Conservation (phyloP, 2,797 vertebrate species). For the Mionectes olivaceus region DNA sequence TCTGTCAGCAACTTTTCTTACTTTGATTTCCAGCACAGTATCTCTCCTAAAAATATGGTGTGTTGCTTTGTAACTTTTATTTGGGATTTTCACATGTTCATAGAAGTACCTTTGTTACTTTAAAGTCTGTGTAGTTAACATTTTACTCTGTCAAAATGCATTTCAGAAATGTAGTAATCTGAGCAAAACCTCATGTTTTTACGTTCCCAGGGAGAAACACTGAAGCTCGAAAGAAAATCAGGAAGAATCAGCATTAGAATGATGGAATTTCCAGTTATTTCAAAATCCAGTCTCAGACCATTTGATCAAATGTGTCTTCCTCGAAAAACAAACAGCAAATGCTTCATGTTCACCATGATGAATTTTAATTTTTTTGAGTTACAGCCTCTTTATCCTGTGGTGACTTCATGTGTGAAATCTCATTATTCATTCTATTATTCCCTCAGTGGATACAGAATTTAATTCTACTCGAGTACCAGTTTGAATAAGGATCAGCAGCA, state of each 20-base stretch:
- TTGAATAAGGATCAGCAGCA: slow-evolving; percentile 29
- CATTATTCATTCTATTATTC: slow-evolving; percentile 27
- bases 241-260: neutral
- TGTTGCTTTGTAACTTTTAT: neutral
- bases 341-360: neutral
- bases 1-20: neutral
- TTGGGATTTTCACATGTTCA: neutral
- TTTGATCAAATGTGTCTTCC: neutral
- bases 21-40: neutral
- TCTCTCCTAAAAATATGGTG: neutral
- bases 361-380: neutral
- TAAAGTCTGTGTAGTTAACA: neutral
- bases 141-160: neutral
- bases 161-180: neutral
- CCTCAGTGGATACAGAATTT: slow-evolving; percentile 14
- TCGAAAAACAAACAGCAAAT: neutral
- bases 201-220: neutral
- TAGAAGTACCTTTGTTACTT: neutral
- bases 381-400: neutral
- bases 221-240: neutral
- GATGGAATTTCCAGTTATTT: neutral
- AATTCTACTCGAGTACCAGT: slow-evolving; percentile 34
- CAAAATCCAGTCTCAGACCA: neutral
- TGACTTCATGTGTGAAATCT: neutral
- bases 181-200: neutral